Conservation (phyloP, 2,113 vertebrate species). For the Gorsachius goisagi region DNA sequence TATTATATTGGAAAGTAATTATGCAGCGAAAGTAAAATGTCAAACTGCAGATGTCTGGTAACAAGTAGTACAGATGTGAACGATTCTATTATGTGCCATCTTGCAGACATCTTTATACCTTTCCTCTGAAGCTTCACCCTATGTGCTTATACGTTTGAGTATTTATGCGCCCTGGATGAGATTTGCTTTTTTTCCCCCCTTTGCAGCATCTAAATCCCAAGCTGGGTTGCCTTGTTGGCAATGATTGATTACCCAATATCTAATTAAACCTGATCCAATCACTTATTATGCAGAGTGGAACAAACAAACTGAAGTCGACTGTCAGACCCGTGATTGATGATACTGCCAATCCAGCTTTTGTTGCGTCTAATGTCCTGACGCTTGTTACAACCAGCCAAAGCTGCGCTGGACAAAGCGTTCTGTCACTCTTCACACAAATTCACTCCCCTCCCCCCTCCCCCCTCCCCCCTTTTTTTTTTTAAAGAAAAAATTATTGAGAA, state of each 20-base stretch:
- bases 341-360: conserved; percentile 92
- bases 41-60: conserved; percentile 70
- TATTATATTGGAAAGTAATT: conserved; percentile 78
- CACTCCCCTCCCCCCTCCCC: conserved; percentile 21
- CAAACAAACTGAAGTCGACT: conserved; percentile 99
- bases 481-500: conserved; percentile 62
- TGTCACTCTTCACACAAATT: conserved; percentile 88
- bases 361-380: conserved; percentile 93
- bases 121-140: conserved; percentile 71
- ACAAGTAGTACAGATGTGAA: conserved; percentile 67
- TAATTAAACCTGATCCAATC: conserved; percentile 99
- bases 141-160: conserved; percentile 63
- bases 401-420: conserved; percentile 88
- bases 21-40: conserved; percentile 75
- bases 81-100: conserved; percentile 41
- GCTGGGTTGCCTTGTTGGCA: conserved; percentile 96
- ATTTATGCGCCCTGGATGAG: conserved; percentile 70
- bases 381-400: conserved; percentile 98
- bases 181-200: conserved; percentile 73
- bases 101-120: conserved; percentile 66
- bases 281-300: conserved; percentile 99
- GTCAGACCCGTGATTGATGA: conserved; percentile 98
- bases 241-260: conserved; percentile 99
- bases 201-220: conserved; percentile 76
- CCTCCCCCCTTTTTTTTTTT: conserved; percentile 8